Evolutionary conservation across 37 sponge, comb jelly and placozoan genomes (phyloP).

Genomic region (Crambe crambe): DNA sequence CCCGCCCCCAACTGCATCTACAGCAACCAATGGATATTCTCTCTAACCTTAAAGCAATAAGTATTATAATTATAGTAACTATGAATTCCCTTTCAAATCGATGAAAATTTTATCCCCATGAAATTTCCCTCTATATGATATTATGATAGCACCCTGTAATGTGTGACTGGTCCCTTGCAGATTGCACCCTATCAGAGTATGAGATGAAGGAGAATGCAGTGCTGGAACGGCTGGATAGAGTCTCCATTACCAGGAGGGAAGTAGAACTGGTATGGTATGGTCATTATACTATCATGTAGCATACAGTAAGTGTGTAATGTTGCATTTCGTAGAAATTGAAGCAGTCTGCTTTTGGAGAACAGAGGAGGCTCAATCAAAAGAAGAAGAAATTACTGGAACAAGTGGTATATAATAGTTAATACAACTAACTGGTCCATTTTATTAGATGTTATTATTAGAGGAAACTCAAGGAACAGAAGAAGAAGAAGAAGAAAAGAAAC

Average conservation of each 20-base stretch:
- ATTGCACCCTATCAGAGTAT: constrained; percentile 58
- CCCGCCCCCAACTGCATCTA: too few relatives aligned
- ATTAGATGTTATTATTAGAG: background rate
- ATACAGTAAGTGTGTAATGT: too few relatives aligned
- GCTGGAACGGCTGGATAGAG: constrained; percentile 69
- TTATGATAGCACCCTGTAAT: too few relatives aligned
- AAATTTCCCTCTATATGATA: too few relatives aligned
- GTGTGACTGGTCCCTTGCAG: constrained; percentile 41
- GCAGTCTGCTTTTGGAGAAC: constrained; percentile 73
- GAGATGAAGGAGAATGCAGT: constrained; percentile 65
- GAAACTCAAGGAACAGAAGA: constrained; percentile 1
- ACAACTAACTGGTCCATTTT: background rate
- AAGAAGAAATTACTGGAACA: constrained; percentile 55
- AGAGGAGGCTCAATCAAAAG: constrained; percentile 39
- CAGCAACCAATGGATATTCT: too few relatives aligned
- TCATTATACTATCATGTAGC: too few relatives aligned
- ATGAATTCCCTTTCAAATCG: too few relatives aligned
- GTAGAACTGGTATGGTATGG: constrained; percentile 70
- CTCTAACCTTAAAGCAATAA: too few relatives aligned
- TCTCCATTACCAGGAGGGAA: constrained; percentile 81
- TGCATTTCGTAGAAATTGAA: constrained; percentile 34
- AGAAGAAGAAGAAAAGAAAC: background rate
- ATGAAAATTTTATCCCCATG: too few relatives aligned
- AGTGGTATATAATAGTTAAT: background rate
- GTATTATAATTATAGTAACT: too few relatives aligned